Evolutionary conservation across 2,888 invertebrate species (phyloP).

Genomic region (Lepidocyrtoides sp.): DNA sequence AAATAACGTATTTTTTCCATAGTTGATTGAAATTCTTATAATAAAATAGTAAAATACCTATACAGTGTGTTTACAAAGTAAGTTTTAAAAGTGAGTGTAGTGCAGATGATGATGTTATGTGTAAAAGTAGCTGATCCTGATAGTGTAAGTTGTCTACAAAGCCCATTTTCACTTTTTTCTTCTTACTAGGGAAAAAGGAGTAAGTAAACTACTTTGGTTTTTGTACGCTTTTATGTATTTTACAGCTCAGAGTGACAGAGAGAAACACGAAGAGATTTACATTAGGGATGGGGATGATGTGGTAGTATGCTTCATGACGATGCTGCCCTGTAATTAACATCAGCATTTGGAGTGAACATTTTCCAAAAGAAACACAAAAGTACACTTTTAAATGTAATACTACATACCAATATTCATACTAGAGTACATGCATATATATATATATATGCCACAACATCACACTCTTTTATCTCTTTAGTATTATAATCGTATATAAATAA

Average conservation of each 20-base stretch:
- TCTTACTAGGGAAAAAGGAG: too few species aligned
- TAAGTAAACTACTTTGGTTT: background rate
- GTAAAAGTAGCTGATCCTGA: slow-evolving; percentile 30
- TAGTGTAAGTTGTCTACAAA: slow-evolving; percentile 9
- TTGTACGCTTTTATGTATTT: slow-evolving; percentile 9
- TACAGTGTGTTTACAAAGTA: background rate
- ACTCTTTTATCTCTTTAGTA: slow-evolving; percentile 3
- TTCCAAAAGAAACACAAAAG: background rate
- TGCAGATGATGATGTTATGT: slow-evolving; percentile 15
- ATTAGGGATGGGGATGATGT: slow-evolving; percentile 18
- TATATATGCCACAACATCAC: background rate
- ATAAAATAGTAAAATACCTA: too few species aligned
- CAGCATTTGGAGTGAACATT: background rate
- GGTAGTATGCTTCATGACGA: background rate
- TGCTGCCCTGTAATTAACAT: slow-evolving; percentile 4
- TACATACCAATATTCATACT: background rate
- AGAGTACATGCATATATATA: background rate
- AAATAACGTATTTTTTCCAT: background rate
- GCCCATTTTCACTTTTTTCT: background rate
- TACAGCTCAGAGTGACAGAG: background rate
- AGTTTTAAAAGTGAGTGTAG: background rate
- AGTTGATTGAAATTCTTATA: background rate
- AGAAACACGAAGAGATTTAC: slow-evolving; percentile 38
- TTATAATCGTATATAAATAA: slow-evolving; percentile 36
- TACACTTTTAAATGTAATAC: too few species aligned